phyloP scores from a whole-genome alignment of 2,888 invertebrate genomes.

The Drosophila emarginata region DNA sequence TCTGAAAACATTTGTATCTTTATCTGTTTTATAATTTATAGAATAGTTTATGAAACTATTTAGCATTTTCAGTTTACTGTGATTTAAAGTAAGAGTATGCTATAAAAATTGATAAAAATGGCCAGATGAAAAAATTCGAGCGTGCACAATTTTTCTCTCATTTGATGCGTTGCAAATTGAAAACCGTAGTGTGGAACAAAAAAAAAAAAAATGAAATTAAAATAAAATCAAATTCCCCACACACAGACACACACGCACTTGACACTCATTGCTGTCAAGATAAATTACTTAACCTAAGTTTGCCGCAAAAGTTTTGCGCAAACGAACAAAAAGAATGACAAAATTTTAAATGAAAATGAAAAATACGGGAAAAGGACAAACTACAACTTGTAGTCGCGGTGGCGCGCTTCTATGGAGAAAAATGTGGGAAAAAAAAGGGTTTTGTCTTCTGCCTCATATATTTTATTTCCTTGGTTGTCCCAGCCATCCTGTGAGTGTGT shows the following conservation, averaged over 20 bases:
- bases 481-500: slow-evolving; percentile 46
- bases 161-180: slow-evolving; percentile 46
- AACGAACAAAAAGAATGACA: slow-evolving; percentile 58
- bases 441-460: slow-evolving; percentile 37
- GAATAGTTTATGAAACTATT: background rate
- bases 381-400: slow-evolving; percentile 19
- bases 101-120: slow-evolving; percentile 20
- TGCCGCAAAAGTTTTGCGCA: slow-evolving; percentile 37
- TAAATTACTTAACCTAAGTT: slow-evolving; percentile 75
- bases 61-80: background rate
- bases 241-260: slow-evolving; percentile 12
- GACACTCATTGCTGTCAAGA: slow-evolving; percentile 53
- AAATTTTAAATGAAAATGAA: slow-evolving; percentile 36
- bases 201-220: slow-evolving; percentile 53
- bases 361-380: slow-evolving; percentile 27
- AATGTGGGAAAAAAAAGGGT: slow-evolving; percentile 57
- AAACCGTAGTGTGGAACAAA: slow-evolving; percentile 37
- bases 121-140: slow-evolving; percentile 13
- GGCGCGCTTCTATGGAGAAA: background rate
- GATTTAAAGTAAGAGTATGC: slow-evolving; percentile 7
- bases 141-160: slow-evolving; percentile 10
- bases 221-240: slow-evolving; percentile 41
- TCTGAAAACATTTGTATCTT: too few species aligned
- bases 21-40: too few species aligned
- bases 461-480: slow-evolving; percentile 34